phyloP scores from a whole-genome alignment of 2,797 vertebrate genomes.

The Eutrigla gurnardus region DNA sequence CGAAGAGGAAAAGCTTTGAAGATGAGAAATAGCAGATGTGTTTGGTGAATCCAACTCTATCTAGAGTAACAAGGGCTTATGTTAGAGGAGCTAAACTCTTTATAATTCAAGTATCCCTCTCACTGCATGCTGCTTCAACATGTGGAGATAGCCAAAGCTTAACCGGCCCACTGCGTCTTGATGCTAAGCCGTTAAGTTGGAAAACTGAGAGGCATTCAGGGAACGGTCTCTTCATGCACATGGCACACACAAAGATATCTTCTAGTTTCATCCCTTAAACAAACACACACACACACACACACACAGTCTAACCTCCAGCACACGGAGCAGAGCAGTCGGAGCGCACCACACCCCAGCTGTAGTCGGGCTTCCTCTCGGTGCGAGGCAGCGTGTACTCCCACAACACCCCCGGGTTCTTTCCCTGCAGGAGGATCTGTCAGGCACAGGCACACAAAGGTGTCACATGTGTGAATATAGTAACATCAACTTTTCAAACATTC shows the following conservation, averaged over 20 bases:
- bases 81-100: neutral
- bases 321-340: slow-evolving; percentile 93
- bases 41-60: neutral
- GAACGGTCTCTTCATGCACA: neutral
- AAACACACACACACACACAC: neutral
- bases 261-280: neutral
- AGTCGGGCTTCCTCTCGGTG: slow-evolving; percentile 82
- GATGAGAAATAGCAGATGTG: slow-evolving; percentile 2
- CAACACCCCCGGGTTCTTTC: slow-evolving; percentile 92
- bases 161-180: neutral
- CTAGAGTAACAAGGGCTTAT: neutral
- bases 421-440: slow-evolving; percentile 92
- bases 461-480: neutral
- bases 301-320: slow-evolving; percentile 83
- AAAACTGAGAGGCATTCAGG: neutral
- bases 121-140: neutral
- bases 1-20: neutral
- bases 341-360: slow-evolving; percentile 90
- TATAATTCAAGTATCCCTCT: neutral
- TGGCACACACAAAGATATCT: neutral
- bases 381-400: slow-evolving; percentile 95
- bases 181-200: neutral
- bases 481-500: neutral
- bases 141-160: slow-evolving; percentile 1
- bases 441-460: slow-evolving; percentile 30